phyloP scores from a whole-genome alignment of 2,797 vertebrate species.

The Potorous gilbertii region DNA sequence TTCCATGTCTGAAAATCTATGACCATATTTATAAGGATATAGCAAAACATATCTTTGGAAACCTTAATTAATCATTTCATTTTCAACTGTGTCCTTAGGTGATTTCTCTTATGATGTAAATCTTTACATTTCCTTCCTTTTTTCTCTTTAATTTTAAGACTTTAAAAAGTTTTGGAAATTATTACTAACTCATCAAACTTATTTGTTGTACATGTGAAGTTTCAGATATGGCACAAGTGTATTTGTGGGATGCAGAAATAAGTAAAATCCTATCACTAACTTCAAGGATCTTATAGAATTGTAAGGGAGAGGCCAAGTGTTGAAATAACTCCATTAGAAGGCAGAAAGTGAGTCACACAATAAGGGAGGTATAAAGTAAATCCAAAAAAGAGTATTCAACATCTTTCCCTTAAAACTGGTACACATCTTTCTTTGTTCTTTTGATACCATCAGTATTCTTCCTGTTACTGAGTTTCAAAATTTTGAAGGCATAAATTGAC shows the following conservation, averaged over 20 bases:
- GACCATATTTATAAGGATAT: background rate
- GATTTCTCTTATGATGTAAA: background rate
- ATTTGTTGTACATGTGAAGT: background rate
- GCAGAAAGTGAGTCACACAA: background rate
- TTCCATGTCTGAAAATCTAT: background rate
- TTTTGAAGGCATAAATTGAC: background rate
- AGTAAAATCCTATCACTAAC: background rate
- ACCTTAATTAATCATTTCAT: background rate
- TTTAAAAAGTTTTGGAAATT: background rate
- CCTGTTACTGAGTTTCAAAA: background rate
- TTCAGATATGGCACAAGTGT: background rate
- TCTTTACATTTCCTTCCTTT: background rate
- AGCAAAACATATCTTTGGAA: conserved; percentile 6
- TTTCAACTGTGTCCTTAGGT: background rate
- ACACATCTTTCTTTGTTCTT: background rate
- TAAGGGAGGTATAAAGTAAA: background rate
- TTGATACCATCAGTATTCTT: background rate
- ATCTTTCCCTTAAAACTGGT: background rate
- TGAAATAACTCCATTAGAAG: background rate
- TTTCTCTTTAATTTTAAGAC: background rate
- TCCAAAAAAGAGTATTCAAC: background rate
- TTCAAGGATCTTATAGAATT: background rate
- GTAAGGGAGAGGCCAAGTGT: background rate
- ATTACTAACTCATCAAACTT: background rate
- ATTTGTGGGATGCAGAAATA: background rate